These are phyloP conservation scores for Cataglyphis altisquamis DNA, from an alignment of 2,888 invertebrate species.

Conservation along the genomic window DNA sequence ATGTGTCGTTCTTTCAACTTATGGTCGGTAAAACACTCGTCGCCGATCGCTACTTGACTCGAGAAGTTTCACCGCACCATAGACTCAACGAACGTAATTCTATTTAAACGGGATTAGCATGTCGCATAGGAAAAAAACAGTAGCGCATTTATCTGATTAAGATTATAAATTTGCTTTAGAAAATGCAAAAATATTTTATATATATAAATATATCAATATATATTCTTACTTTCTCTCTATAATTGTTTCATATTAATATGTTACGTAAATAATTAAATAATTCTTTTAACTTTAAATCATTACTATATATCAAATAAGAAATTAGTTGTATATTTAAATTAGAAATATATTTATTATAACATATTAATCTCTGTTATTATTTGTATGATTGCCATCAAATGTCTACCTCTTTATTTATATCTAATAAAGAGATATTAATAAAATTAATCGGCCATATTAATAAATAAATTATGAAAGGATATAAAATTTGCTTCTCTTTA, in stretches of 20 bases:
- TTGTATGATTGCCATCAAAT: not conserved
- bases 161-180: conserved; percentile 32
- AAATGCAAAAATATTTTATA: not conserved
- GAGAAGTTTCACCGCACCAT: conserved; percentile 69
- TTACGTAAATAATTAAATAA: not conserved
- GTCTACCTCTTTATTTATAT: not conserved
- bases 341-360: not conserved
- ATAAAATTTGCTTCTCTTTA: not conserved
- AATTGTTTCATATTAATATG: not conserved
- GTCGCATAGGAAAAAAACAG: conserved; percentile 46
- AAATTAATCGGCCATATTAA: not conserved
- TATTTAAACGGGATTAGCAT: conserved; percentile 68
- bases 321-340: not conserved
- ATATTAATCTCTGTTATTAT: not conserved
- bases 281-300: not conserved
- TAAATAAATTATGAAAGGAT: not conserved
- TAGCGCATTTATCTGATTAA: conserved; percentile 12
- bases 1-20: conserved; percentile 74
- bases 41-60: conserved; percentile 73
- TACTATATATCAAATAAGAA: not conserved
- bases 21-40: conserved; percentile 79
- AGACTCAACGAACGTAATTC: conserved; percentile 60
- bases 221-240: no score
- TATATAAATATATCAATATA: not conserved
- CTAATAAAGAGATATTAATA: not conserved